Conservation (phyloP, 2,797 vertebrate genomes). For the Xenops minutus region DNA sequence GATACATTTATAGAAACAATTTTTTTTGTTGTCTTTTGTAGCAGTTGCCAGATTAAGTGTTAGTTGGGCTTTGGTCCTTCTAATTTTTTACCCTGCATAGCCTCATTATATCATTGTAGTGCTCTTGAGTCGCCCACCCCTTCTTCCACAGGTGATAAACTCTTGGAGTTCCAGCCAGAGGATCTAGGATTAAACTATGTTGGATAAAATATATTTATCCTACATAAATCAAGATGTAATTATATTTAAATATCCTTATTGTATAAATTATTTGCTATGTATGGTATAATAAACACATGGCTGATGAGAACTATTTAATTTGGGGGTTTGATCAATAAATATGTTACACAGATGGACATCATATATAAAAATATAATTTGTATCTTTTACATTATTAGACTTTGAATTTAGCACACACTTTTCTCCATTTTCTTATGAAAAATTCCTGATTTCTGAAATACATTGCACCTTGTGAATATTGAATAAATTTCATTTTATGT, state of each 20-base stretch:
- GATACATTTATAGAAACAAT: not conserved
- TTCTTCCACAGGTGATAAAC: not conserved
- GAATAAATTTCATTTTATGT: not conserved
- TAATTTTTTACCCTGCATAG: not conserved
- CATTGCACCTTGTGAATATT: not conserved
- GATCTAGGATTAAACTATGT: not conserved
- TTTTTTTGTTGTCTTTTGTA: not conserved
- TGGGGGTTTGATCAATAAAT: not conserved
- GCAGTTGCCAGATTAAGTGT: not conserved
- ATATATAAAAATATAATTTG: not conserved
- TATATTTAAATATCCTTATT: not conserved
- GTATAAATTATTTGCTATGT: not conserved
- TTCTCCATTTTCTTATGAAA: not conserved
- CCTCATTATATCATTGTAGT: not conserved
- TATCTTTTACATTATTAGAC: not conserved
- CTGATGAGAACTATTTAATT: not conserved
- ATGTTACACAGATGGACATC: not conserved
- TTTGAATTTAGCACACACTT: not conserved
- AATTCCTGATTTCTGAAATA: not conserved
- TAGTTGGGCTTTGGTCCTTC: not conserved
- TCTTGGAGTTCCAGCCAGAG: not conserved
- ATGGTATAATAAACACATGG: not conserved
- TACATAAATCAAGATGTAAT: not conserved
- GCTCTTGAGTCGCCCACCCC: not conserved
- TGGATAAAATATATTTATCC: not conserved